Percentiles rank a stretch among this genome's conserved stretches.
Conservation (phyloP, 2,888 invertebrate genomes). For the Campoplex capitator region DNA sequence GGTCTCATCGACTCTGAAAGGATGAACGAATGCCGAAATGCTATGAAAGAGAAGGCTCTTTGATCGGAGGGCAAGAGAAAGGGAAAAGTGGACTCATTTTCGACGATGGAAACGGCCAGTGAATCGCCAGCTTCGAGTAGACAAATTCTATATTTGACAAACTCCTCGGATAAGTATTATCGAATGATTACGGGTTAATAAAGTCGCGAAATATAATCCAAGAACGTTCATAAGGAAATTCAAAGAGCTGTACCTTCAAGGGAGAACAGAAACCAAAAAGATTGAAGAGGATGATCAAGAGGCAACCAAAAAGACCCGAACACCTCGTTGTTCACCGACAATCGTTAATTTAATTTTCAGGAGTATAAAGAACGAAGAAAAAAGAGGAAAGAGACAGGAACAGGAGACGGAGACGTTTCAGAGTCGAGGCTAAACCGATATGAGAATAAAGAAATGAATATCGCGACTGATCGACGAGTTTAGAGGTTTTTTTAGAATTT, state of each 20-base stretch:
- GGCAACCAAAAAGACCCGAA: no score
- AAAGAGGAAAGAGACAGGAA: background rate
- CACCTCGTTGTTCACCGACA: no score
- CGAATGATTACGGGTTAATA: no score
- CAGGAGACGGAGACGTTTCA: background rate
- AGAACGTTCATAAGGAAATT: no score
- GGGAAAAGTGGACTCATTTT: background rate
- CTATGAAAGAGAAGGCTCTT: background rate
- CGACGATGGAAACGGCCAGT: background rate
- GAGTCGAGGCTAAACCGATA: background rate
- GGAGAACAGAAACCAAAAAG: no score
- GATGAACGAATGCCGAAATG: background rate
- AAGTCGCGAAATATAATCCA: no score
- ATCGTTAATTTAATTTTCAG: no score
- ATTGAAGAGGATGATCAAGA: no score
- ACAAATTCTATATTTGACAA: background rate
- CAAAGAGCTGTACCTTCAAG: no score
- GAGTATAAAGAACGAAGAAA: background rate
- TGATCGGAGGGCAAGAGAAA: background rate
- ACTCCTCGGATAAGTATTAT: no score
- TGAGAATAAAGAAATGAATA: constrained; percentile 15
- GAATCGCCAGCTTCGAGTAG: background rate
- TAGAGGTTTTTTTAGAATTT: constrained; percentile 42
- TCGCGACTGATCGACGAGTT: constrained; percentile 35
- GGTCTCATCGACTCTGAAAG: background rate